Conservation (phyloP, 2,113 vertebrate species). For the Tretioscincus oriximinensis region DNA sequence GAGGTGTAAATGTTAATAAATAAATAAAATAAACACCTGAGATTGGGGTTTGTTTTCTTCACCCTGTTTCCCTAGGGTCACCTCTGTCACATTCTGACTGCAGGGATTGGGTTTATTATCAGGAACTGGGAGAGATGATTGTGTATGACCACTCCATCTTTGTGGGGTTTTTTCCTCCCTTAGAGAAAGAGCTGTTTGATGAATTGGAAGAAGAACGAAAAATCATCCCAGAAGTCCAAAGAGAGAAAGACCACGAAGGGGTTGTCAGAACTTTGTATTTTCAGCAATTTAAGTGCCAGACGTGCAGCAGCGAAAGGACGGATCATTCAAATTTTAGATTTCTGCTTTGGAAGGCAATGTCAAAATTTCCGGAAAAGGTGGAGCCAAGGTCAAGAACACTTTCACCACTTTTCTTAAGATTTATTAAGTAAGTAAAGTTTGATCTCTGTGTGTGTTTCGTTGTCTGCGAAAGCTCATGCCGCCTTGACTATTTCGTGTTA, state of each 20-base stretch:
- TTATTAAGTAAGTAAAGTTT: constrained; percentile 80
- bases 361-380: constrained; percentile 85
- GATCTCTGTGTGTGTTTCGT: not conserved
- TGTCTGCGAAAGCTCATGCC: not conserved
- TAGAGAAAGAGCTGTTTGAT: constrained; percentile 85
- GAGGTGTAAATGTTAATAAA: too few species aligned
- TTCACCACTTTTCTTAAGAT: constrained; percentile 89
- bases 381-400: constrained; percentile 91
- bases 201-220: constrained; percentile 47
- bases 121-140: too few species aligned
- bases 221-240: constrained; percentile 49
- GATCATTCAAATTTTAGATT: constrained; percentile 92
- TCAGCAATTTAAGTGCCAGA: constrained; percentile 71
- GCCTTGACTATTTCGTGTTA: too few species aligned
- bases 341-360: constrained; percentile 89
- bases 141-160: too few species aligned
- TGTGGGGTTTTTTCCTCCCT: not conserved
- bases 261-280: constrained; percentile 77
- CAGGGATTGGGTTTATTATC: too few species aligned
- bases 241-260: constrained; percentile 73
- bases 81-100: too few species aligned
- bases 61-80: too few species aligned
- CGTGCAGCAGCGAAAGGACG: constrained; percentile 73
- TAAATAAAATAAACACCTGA: too few species aligned
- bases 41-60: too few species aligned